These are phyloP conservation scores for Adelosebastes latens DNA, from an alignment of 2,797 vertebrate genomes.

Conservation along the genomic window DNA sequence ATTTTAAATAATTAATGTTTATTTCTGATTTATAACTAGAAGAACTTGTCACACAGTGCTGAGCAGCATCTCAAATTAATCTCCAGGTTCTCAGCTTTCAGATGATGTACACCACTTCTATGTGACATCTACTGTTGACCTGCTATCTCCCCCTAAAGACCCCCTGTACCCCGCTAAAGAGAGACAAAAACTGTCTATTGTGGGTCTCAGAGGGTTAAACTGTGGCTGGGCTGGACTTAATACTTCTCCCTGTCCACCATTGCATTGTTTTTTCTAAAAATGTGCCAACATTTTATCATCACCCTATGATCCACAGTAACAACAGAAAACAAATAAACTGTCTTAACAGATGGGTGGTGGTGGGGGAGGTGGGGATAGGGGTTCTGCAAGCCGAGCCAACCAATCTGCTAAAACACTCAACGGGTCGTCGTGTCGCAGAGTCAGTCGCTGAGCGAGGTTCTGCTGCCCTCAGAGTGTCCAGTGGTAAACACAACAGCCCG, in stretches of 20 bases:
- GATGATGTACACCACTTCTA: too few relatives aligned
- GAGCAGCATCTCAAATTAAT: too few relatives aligned
- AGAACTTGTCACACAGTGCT: too few relatives aligned
- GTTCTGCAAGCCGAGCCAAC: not conserved
- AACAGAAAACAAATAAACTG: conserved; percentile 35
- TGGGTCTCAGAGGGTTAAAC: too few relatives aligned
- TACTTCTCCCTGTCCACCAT: not conserved
- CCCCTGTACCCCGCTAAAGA: too few relatives aligned
- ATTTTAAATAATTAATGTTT: too few relatives aligned
- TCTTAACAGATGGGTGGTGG: conserved; percentile 7
- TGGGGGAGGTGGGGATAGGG: too few relatives aligned
- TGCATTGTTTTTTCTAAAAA: not conserved
- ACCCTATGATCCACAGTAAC: conserved; percentile 4
- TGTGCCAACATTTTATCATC: not conserved
- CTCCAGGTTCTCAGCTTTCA: too few relatives aligned
- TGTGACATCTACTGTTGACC: too few relatives aligned
- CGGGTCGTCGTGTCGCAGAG: conserved; percentile 27
- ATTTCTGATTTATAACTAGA: too few relatives aligned
- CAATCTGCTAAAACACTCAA: conserved; percentile 52
- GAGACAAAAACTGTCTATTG: too few relatives aligned
- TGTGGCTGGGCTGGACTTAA: not conserved
- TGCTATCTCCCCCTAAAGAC: too few relatives aligned
- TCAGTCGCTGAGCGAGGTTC: conserved; percentile 24
- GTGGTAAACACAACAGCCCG: conserved; percentile 56
- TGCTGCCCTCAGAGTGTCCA: conserved; percentile 7